These are phyloP conservation scores for Notechis scutatus DNA, from an alignment of 2,113 vertebrate species.

Conservation along the genomic window DNA sequence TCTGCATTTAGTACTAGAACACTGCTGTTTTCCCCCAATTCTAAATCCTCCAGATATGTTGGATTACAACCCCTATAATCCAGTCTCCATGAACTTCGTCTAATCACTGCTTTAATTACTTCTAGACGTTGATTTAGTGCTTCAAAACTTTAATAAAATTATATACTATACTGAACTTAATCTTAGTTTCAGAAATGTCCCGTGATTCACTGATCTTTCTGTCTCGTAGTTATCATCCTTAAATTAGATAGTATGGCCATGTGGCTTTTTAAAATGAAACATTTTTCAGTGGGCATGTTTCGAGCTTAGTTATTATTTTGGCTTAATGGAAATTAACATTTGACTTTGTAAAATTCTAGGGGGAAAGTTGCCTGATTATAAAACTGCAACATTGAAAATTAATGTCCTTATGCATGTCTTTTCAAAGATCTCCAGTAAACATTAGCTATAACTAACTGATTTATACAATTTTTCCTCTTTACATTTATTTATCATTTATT, in stretches of 20 bases:
- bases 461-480: not conserved
- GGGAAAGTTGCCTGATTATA: not conserved
- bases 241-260: not conserved
- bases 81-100: not conserved
- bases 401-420: not conserved
- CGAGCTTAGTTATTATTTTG: slow-evolving; percentile 13
- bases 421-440: not conserved
- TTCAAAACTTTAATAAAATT: not conserved
- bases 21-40: slow-evolving; percentile 28
- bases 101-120: not conserved
- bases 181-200: not conserved
- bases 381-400: not conserved
- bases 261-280: slow-evolving; percentile 9
- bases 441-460: not conserved
- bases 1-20: not conserved
- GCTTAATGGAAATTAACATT: not conserved
- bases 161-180: fast-evolving
- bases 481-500: not conserved
- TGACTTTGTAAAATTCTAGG: not conserved
- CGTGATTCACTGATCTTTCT: not conserved
- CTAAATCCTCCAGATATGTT: not conserved
- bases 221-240: not conserved
- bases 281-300: not conserved
- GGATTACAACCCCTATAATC: not conserved
- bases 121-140: not conserved